Evolutionary conservation across 2,113 vertebrate species (phyloP).

Genomic region (Athene noctua): DNA sequence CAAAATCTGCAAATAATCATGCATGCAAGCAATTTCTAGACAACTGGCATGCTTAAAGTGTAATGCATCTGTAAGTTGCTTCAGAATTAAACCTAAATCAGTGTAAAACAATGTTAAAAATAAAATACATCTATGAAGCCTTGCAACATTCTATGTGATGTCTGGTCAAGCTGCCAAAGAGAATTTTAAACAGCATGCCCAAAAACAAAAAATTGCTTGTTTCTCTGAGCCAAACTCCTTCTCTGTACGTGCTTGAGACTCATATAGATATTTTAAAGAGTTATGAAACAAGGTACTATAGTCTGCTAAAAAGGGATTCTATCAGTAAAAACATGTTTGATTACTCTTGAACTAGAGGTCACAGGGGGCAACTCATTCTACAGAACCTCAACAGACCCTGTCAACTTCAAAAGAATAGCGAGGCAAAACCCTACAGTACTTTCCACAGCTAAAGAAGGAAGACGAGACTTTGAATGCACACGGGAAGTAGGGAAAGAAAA

Average conservation of each 20-base stretch:
- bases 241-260: not conserved
- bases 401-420: fast-evolving
- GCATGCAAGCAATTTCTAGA: not conserved
- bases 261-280: not conserved
- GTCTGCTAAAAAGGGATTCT: not conserved
- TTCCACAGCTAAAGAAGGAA: not conserved
- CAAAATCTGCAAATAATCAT: not conserved
- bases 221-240: not conserved
- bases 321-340: not conserved
- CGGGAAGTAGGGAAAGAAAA: not conserved
- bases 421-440: not conserved
- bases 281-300: not conserved
- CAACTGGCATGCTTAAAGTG: not conserved
- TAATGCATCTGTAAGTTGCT: not conserved
- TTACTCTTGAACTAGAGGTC: not conserved
- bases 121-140: not conserved
- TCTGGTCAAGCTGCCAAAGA: not conserved
- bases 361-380: not conserved
- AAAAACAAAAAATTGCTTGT: not conserved
- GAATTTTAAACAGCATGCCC: not conserved
- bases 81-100: not conserved
- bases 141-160: not conserved
- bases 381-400: not conserved
- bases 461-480: not conserved
- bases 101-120: not conserved